Evolutionary conservation across 2,888 invertebrate species (phyloP).

Genomic region (Lysandra bellargus): DNA sequence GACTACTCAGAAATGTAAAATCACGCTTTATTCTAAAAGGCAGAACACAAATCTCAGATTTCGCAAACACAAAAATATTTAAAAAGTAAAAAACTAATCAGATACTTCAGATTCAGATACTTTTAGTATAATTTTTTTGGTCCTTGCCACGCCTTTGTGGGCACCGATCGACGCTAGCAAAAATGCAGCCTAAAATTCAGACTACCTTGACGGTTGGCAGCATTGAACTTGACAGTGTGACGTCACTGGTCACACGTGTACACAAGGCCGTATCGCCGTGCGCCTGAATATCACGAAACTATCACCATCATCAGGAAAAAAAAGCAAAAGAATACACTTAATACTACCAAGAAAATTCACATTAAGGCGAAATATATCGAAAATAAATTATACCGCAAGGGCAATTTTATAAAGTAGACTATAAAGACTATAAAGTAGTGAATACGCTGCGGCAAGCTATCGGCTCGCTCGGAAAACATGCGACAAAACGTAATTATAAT

Average conservation of each 20-base stretch:
- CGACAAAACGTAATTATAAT: no score
- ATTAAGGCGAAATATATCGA: no score
- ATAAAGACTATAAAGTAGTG: no score
- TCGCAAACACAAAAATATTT: background rate
- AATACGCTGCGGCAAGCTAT: no score
- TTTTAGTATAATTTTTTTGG: no score
- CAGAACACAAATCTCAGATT: background rate
- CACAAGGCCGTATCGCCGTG: slow-evolving; percentile 51
- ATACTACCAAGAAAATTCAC: no score
- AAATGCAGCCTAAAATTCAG: background rate
- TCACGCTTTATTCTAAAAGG: background rate
- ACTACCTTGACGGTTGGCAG: slow-evolving; percentile 45
- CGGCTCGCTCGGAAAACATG: no score
- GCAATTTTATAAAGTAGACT: no score
- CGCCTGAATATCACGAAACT: background rate
- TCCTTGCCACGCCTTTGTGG: background rate
- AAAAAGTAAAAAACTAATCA: no score
- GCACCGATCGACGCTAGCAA: background rate
- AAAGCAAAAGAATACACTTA: no score
- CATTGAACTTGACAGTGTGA: slow-evolving; percentile 79
- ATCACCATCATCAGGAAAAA: background rate
- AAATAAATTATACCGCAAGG: no score
- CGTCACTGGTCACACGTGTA: slow-evolving; percentile 58
- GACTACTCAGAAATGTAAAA: background rate
- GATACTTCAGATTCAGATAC: no score